phyloP scores from a whole-genome alignment of 2,888 invertebrate species.

The Nemotelus pantherinus region DNA sequence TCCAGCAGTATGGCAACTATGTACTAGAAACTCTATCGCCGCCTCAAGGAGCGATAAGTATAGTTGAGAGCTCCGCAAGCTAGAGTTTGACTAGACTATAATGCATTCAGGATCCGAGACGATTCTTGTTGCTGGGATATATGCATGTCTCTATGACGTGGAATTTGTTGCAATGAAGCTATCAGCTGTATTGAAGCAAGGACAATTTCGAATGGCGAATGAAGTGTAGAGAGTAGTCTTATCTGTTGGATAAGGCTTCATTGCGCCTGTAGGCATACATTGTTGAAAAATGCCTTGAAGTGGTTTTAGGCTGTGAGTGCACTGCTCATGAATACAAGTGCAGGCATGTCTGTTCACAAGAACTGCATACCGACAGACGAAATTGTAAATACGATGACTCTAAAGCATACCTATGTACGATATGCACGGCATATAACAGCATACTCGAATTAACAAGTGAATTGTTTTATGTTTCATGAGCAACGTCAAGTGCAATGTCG shows the following conservation, averaged over 20 bases:
- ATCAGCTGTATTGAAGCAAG: background rate
- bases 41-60: background rate
- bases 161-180: slow-evolving; percentile 1
- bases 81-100: background rate
- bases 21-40: too few species aligned
- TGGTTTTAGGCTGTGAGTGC: background rate
- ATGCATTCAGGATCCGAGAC: background rate
- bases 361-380: background rate
- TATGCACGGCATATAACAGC: background rate
- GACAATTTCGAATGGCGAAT: background rate
- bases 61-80: background rate
- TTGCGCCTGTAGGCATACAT: background rate
- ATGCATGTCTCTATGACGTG: slow-evolving; percentile 6
- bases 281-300: background rate
- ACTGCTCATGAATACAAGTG: background rate
- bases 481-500: too few species aligned
- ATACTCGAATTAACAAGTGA: background rate
- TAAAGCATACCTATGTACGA: background rate
- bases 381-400: background rate
- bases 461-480: too few species aligned
- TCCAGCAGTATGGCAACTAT: too few species aligned
- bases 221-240: background rate
- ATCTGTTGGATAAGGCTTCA: slow-evolving; percentile 1
- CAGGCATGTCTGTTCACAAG: background rate
- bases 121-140: background rate